These are phyloP conservation scores for Pollenia angustigena DNA, from an alignment of 2,888 invertebrate species.

Conservation along the genomic window DNA sequence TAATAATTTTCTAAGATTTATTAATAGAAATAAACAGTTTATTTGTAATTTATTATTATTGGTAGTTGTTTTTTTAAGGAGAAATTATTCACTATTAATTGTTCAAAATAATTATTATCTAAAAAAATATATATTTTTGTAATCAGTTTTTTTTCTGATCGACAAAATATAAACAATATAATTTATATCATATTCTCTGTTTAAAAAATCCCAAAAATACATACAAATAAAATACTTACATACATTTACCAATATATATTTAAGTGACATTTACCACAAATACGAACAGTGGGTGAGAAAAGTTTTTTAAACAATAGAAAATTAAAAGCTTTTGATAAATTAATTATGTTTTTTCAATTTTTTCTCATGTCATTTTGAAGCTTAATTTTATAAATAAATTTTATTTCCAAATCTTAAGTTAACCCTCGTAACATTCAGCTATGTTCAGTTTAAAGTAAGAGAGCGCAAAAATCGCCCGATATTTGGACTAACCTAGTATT, in stretches of 20 bases:
- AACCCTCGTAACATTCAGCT: too few species aligned
- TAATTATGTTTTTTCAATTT: too few species aligned
- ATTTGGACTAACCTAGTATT: too few species aligned
- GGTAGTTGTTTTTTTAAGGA: not conserved
- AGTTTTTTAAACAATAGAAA: too few species aligned
- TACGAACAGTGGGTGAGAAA: not conserved
- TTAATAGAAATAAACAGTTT: constrained; percentile 44
- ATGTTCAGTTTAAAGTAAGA: too few species aligned
- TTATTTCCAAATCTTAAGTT: too few species aligned
- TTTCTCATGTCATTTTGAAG: too few species aligned
- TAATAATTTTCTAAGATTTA: constrained; percentile 31
- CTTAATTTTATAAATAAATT: too few species aligned
- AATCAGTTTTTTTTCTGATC: not conserved
- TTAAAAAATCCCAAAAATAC: not conserved
- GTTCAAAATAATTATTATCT: constrained; percentile 4
- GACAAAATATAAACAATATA: not conserved
- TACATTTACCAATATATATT: not conserved
- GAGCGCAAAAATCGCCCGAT: too few species aligned
- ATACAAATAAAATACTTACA: not conserved
- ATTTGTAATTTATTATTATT: not conserved
- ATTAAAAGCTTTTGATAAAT: too few species aligned
- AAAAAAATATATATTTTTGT: not conserved
- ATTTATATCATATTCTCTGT: constrained; percentile 1
- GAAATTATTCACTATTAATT: too few species aligned
- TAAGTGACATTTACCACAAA: constrained; percentile 22